Conservation (phyloP, 2,113 vertebrate species). For the Girardinichthys multiradiatus region DNA sequence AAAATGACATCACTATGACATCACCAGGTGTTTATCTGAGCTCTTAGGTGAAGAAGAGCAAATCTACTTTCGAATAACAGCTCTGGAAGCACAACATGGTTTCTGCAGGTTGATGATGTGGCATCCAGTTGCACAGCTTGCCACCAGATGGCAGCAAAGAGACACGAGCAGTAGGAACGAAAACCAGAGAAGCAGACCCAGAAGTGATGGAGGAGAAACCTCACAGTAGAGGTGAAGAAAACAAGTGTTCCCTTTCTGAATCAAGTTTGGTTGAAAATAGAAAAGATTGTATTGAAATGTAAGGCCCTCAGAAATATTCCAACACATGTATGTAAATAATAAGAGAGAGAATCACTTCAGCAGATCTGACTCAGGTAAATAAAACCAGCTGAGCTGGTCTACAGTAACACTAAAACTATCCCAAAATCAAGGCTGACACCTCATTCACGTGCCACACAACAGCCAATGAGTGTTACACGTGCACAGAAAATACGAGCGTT, state of each 20-base stretch:
- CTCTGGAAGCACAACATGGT: not conserved
- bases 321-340: not conserved
- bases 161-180: not conserved
- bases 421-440: too few relatives aligned
- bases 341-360: not conserved
- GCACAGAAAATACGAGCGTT: too few relatives aligned
- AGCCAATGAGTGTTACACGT: too few relatives aligned
- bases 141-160: constrained; percentile 55
- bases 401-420: too few relatives aligned
- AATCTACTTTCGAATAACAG: too few relatives aligned
- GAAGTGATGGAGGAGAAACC: not conserved
- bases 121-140: not conserved
- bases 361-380: too few relatives aligned
- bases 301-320: not conserved
- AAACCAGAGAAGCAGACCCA: not conserved
- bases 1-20: not conserved
- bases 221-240: not conserved
- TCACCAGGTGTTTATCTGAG: not conserved
- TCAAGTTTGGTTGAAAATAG: not conserved
- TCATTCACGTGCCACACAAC: too few relatives aligned
- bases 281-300: not conserved
- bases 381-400: too few relatives aligned
- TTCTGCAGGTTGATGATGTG: not conserved
- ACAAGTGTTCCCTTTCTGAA: not conserved
- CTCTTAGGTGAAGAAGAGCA: too few relatives aligned